Evolutionary conservation across 2,888 invertebrate species (phyloP).

Genomic region (Glyphotaelius pellucidus): DNA sequence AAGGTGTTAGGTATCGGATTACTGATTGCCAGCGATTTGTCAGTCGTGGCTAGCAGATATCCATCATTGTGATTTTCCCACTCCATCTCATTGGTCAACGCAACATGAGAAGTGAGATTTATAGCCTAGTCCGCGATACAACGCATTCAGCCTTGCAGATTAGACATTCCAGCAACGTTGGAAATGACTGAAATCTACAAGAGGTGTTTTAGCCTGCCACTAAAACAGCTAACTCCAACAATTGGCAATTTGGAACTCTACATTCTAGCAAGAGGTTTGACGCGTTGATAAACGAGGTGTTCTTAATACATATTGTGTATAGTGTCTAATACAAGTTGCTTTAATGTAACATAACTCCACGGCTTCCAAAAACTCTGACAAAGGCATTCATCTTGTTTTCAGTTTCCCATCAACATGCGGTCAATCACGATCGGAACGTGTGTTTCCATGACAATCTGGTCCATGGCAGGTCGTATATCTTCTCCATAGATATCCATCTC

Average conservation of each 20-base stretch:
- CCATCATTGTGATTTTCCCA: not conserved
- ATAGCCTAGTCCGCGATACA: not conserved
- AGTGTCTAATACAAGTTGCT: not conserved
- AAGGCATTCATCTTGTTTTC: slow-evolving; percentile 10
- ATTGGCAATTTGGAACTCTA: not conserved
- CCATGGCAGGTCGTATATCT: slow-evolving; percentile 29
- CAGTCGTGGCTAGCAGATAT: not conserved
- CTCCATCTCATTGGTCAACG: not conserved
- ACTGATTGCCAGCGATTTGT: not conserved
- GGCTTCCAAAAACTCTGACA: slow-evolving; percentile 3
- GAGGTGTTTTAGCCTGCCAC: not conserved
- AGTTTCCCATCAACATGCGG: slow-evolving; percentile 30
- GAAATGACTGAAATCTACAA: not conserved
- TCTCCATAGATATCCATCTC: slow-evolving; percentile 31
- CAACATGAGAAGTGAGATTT: not conserved
- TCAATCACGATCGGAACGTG: slow-evolving; percentile 30
- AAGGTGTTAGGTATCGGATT: not conserved
- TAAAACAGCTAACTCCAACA: not conserved
- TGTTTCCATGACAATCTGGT: slow-evolving; percentile 32
- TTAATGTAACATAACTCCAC: not conserved
- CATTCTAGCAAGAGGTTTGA: not conserved
- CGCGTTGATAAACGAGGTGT: not conserved
- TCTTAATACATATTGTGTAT: not conserved
- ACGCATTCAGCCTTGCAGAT: not conserved
- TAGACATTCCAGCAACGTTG: not conserved